phyloP scores from a whole-genome alignment of 2,797 vertebrate species.

The Passerculus sandwichensis region DNA sequence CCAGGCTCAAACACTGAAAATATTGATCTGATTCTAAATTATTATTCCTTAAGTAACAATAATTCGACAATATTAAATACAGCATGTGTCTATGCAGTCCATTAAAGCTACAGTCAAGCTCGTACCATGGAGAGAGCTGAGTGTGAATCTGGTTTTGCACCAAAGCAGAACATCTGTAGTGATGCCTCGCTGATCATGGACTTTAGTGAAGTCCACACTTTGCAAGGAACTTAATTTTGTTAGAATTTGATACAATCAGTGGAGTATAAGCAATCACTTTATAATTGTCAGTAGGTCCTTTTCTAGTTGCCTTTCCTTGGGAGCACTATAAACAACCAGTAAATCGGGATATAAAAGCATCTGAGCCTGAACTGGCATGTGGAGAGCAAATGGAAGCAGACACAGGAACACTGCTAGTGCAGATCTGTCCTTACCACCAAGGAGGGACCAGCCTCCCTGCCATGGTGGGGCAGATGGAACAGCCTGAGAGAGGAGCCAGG shows the following conservation, averaged over 20 bases:
- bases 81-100: not conserved
- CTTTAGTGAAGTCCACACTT: not conserved
- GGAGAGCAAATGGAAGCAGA: not conserved
- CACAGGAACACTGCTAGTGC: not conserved
- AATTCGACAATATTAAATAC: not conserved
- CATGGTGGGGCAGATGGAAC: accelerated
- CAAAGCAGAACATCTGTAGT: not conserved
- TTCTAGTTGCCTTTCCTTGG: not conserved
- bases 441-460: accelerated
- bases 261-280: not conserved
- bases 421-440: not conserved
- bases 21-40: not conserved
- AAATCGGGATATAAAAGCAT: not conserved
- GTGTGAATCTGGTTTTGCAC: not conserved
- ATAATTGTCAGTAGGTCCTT: not conserved
- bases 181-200: accelerated
- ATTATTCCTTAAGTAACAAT: not conserved
- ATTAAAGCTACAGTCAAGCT: not conserved
- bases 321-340: not conserved
- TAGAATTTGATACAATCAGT: not conserved
- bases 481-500: no score
- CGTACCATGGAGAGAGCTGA: not conserved
- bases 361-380: not conserved
- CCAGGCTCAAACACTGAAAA: not conserved
- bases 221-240: not conserved